Conservation (phyloP, 2,113 vertebrate genomes). For the Arvicanthis niloticus region DNA sequence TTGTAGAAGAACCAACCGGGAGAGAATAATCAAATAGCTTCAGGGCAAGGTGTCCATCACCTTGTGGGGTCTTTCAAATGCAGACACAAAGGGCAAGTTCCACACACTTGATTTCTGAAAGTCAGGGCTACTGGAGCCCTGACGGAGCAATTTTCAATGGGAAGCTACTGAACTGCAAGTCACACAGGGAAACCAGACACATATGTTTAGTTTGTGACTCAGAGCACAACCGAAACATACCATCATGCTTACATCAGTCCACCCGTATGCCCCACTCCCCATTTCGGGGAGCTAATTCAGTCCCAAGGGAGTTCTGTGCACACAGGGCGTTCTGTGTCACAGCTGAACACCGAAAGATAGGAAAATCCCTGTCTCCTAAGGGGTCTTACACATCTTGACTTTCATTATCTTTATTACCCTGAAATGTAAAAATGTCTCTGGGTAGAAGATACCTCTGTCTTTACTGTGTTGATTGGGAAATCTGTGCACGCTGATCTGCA, state of each 20-base stretch:
- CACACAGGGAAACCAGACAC: background rate
- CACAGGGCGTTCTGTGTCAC: background rate
- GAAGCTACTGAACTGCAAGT: background rate
- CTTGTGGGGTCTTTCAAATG: background rate
- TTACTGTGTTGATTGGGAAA: background rate
- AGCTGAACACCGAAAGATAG: background rate
- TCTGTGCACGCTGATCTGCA: background rate
- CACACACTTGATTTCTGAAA: background rate
- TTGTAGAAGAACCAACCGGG: background rate
- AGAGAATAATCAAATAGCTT: background rate
- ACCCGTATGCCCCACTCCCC: fast-evolving
- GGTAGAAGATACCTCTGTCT: background rate
- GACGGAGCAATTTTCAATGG: background rate
- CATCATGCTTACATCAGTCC: background rate
- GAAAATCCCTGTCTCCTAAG: background rate
- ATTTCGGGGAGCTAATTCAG: background rate
- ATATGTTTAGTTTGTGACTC: background rate
- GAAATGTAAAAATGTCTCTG: background rate
- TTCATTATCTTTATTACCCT: constrained; percentile 45
- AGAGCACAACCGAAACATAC: background rate
- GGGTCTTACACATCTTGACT: background rate
- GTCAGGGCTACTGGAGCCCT: background rate
- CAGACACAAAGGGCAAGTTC: background rate
- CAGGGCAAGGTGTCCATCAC: background rate
- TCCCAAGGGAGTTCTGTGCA: background rate